Evolutionary conservation across 2,797 vertebrate species (phyloP), one percentile per base, ranked within the genome.

Genomic region (Mustela erminea): DNA sequence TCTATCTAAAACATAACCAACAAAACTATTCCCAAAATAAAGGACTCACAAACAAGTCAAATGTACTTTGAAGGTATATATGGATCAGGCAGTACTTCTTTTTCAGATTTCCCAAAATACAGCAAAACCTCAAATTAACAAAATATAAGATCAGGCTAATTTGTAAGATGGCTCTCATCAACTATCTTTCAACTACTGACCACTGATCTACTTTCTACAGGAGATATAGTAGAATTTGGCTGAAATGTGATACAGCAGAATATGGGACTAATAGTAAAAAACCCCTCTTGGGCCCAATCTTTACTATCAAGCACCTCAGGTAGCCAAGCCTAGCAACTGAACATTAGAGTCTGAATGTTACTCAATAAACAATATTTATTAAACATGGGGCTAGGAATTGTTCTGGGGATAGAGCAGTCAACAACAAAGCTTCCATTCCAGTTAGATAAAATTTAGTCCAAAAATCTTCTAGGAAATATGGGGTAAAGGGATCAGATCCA

Each of bases 111-210:
- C 62, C 38, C 35, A 32, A 17, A 89, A 89, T 14, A 83, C 0
- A 81, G 56, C 35, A 92, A 92, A 89, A 38, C 13, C 64, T 74
- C 38, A 92, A 83, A 83, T 82, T 96, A 96, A 87, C 4, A 64
- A 6, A 90, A 43, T 46, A 62, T 80, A 78, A 83, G 77, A 75
- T n/a, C 35, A 77, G 20, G 38, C n/a, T 38, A 4, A 77, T 64
- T 82, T 90, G 54, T 12, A 77, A 77, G 20, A 70, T 64, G 12
- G 49, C 32, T 74, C 18, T 87, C 21, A 86, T 41, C 41, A 56
- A 58, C 25, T 77, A 74, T 32, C 35, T 56, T 84, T 96, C 29
- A 93, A 54, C 32, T 82, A 56, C 49, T 64, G 43, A 80, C 35
- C 46, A 81, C 17, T 27, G 54, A 95, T 29, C 35, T 87, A 82